Conservation (phyloP, 1,140 invertebrate genomes). For the Cyclargus thomasi region DNA sequence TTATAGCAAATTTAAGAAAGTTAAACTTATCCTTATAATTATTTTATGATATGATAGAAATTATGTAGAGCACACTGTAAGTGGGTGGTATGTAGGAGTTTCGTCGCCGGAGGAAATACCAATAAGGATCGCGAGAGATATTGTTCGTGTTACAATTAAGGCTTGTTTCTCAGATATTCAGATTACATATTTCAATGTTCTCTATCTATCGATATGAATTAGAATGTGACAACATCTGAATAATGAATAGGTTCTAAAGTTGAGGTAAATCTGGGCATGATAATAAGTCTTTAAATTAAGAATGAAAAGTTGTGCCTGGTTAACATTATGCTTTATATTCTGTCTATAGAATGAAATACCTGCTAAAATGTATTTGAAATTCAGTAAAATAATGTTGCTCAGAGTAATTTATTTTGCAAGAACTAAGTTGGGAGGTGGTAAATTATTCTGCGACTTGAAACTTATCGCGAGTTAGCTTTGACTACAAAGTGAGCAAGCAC, state of each 20-base stretch:
- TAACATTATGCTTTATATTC: too few species aligned
- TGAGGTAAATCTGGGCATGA: too few species aligned
- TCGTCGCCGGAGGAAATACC: background rate
- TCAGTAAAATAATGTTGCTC: background rate
- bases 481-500: background rate
- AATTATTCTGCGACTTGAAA: background rate
- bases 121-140: background rate
- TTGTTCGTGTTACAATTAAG: background rate
- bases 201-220: too few species aligned
- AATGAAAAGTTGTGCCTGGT: too few species aligned
- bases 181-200: too few species aligned
- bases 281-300: too few species aligned
- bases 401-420: background rate
- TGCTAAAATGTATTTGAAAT: background rate
- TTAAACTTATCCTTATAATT: background rate
- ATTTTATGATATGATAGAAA: background rate
- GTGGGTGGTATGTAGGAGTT: background rate
- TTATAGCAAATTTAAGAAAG: too few species aligned
- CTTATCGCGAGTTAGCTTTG: background rate
- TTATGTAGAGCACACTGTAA: background rate
- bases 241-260: too few species aligned
- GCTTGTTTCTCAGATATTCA: background rate
- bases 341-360: too few species aligned
- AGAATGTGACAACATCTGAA: too few species aligned
- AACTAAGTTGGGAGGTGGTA: background rate